Evolutionary conservation across 2,797 vertebrate genomes (phyloP).

Genomic region (Sebastes oblongus): DNA sequence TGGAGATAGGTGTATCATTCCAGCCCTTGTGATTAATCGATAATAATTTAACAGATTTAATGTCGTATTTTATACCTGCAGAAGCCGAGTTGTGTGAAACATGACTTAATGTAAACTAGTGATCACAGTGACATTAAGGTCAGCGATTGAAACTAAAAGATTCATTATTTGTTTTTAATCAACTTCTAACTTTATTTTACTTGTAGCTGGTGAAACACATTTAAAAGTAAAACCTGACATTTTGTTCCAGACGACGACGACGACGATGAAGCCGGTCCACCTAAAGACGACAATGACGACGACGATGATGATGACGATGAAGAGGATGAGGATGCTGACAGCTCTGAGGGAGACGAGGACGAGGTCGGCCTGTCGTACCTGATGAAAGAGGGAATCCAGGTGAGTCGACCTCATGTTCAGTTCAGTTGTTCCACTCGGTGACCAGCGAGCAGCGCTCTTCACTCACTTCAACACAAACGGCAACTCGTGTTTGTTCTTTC

Average conservation of each 20-base stretch:
- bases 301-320: constrained; percentile 75
- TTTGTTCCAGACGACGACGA: constrained; percentile 58
- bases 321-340: constrained; percentile 82
- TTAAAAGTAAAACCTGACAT: neutral
- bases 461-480: neutral
- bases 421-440: neutral
- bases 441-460: neutral
- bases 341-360: constrained; percentile 83
- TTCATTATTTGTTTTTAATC: too few species aligned
- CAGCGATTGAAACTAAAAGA: too few species aligned
- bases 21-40: too few species aligned
- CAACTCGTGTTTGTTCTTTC: neutral
- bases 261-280: constrained; percentile 70
- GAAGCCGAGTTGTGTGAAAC: too few species aligned
- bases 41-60: too few species aligned
- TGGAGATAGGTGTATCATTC: too few species aligned
- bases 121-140: too few species aligned
- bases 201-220: neutral
- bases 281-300: constrained; percentile 29
- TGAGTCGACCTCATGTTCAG: constrained; percentile 21
- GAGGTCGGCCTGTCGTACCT: constrained; percentile 93
- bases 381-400: constrained; percentile 90
- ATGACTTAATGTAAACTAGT: too few species aligned
- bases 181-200: neutral
- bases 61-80: too few species aligned